Evolutionary conservation across 2,888 invertebrate genomes (phyloP).

Genomic region (Cerceris ruficornis): DNA sequence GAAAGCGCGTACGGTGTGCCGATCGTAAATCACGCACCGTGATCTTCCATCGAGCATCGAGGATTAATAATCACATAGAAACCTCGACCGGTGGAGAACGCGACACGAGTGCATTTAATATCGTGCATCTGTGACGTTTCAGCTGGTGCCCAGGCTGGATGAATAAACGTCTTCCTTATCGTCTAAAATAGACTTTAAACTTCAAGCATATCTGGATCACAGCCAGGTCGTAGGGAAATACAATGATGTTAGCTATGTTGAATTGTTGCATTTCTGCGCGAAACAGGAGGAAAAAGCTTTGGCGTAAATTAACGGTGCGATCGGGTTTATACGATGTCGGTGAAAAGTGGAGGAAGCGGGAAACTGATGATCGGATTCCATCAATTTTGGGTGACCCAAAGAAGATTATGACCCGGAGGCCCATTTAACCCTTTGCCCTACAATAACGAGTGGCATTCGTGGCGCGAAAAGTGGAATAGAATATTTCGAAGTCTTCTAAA

Average conservation of each 20-base stretch:
- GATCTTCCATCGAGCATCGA: constrained; percentile 51
- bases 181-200: constrained; percentile 80
- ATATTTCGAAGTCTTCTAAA: no score
- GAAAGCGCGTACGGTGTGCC: constrained; percentile 28
- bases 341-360: background rate
- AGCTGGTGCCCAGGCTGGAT: constrained; percentile 76
- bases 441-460: no score
- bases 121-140: constrained; percentile 75
- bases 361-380: background rate
- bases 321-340: background rate
- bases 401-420: no score
- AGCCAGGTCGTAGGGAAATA: constrained; percentile 76
- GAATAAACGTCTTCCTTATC: constrained; percentile 81
- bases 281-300: constrained; percentile 21
- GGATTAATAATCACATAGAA: constrained; percentile 61
- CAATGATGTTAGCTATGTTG: constrained; percentile 75
- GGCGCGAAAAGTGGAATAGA: no score
- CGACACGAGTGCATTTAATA: constrained; percentile 63
- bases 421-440: no score
- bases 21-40: constrained; percentile 47
- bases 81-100: constrained; percentile 19
- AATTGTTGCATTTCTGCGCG: constrained; percentile 63
- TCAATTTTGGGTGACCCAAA: no score
- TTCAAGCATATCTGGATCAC: constrained; percentile 78
- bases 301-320: constrained; percentile 25